Evolutionary conservation across 2,888 invertebrate species (phyloP).

Genomic region (Cataglyphis albicans): DNA sequence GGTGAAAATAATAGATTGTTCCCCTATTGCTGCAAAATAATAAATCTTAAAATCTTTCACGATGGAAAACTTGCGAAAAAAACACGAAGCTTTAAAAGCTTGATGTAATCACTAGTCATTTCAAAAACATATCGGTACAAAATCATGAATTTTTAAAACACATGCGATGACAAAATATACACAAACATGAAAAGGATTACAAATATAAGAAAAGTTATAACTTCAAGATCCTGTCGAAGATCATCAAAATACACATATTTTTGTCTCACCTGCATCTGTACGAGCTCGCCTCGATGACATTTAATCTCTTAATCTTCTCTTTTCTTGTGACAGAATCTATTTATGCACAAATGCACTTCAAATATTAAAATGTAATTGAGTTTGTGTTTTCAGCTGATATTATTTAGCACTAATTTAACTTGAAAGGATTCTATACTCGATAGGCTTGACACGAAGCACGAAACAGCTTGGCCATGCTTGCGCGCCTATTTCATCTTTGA

Average conservation of each 20-base stretch:
- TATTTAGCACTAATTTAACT: background rate
- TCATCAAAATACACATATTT: background rate
- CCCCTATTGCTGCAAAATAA: slow-evolving; percentile 15
- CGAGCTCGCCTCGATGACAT: slow-evolving; percentile 29
- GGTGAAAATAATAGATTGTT: slow-evolving; percentile 23
- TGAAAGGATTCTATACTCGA: background rate
- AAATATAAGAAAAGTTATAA: background rate
- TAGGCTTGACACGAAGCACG: too few species aligned
- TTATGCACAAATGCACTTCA: background rate
- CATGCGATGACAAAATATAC: background rate
- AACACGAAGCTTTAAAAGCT: background rate
- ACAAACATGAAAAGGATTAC: background rate
- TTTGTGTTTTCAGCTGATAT: background rate
- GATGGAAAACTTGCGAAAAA: background rate
- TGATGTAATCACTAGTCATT: background rate
- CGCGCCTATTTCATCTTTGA: slow-evolving; percentile 16
- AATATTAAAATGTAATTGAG: background rate
- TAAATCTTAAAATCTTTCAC: background rate
- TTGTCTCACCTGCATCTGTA: slow-evolving; percentile 20
- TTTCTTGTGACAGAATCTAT: background rate
- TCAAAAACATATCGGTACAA: background rate
- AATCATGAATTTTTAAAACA: background rate
- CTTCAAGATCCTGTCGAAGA: background rate
- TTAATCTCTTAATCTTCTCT: background rate
- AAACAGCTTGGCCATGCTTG: background rate